These are phyloP conservation scores for Azemiops feae DNA, from an alignment of 2,113 vertebrate species.

Conservation along the genomic window DNA sequence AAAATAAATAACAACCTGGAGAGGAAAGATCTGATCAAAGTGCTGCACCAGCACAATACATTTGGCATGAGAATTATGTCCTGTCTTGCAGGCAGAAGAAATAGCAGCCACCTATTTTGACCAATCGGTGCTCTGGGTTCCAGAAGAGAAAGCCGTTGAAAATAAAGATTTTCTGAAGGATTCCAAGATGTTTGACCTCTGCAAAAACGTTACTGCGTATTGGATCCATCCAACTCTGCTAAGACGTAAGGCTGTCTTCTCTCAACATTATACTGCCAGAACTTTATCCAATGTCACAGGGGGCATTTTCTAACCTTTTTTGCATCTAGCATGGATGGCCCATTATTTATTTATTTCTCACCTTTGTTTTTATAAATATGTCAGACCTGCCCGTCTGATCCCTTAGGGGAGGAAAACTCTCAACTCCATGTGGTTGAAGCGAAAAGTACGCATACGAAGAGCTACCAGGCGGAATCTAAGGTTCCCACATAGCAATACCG, in stretches of 20 bases:
- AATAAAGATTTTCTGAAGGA: slow-evolving; percentile 76
- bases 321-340: neutral
- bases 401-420: too few species aligned
- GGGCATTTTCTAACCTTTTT: neutral
- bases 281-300: neutral
- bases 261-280: neutral
- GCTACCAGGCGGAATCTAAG: too few species aligned
- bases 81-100: slow-evolving; percentile 71
- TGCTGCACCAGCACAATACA: neutral
- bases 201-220: slow-evolving; percentile 73
- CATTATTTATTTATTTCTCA: too few species aligned
- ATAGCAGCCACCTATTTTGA: slow-evolving; percentile 75
- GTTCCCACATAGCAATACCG: too few species aligned
- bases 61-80: neutral
- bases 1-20: too few species aligned
- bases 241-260: slow-evolving; percentile 62
- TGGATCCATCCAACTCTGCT: slow-evolving; percentile 76
- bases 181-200: slow-evolving; percentile 78
- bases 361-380: too few species aligned
- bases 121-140: slow-evolving; percentile 77
- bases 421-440: too few species aligned
- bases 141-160: slow-evolving; percentile 76
- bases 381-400: too few species aligned
- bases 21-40: neutral
- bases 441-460: too few species aligned